phyloP scores from a whole-genome alignment of 2,797 vertebrate species.

The Melanotaenia boesemani region DNA sequence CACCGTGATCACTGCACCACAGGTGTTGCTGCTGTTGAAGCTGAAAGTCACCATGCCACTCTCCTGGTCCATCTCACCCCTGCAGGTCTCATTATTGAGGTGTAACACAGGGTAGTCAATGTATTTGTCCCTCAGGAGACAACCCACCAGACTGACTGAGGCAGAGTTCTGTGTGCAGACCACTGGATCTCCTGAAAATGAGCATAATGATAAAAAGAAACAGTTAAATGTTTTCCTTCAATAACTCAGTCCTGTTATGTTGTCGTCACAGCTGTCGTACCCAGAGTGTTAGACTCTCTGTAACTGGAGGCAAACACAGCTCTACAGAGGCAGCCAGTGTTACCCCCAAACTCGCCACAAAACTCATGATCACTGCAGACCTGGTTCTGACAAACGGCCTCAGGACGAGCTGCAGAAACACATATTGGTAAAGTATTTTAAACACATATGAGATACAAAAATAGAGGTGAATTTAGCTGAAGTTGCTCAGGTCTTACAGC shows the following conservation, averaged over 20 bases:
- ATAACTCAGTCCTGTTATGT: too few species aligned
- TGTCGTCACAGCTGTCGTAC: constrained; percentile 30
- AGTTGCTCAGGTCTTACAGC: constrained; percentile 11
- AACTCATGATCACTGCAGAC: constrained; percentile 62
- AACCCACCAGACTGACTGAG: too few species aligned
- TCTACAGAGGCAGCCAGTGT: constrained; percentile 47
- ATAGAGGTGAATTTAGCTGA: background rate
- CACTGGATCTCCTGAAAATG: constrained; percentile 9
- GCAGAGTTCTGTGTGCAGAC: constrained; percentile 1
- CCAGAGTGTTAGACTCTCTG: constrained; percentile 16
- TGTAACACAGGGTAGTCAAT: background rate
- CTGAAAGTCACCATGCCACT: constrained; percentile 30
- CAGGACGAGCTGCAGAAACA: constrained; percentile 12
- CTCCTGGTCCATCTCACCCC: background rate
- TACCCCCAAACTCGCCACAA: constrained; percentile 34
- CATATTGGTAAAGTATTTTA: background rate
- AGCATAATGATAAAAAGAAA: background rate
- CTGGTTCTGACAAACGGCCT: constrained; percentile 33
- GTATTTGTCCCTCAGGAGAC: constrained; percentile 41
- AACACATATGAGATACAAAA: background rate
- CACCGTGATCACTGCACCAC: too few species aligned
- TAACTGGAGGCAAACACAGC: constrained; percentile 47
- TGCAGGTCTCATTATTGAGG: constrained; percentile 27
- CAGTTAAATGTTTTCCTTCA: background rate
- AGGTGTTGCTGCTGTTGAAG: too few species aligned